These are phyloP conservation scores for Pheosia gnoma DNA, from an alignment of 2,888 invertebrate species.

Conservation along the genomic window DNA sequence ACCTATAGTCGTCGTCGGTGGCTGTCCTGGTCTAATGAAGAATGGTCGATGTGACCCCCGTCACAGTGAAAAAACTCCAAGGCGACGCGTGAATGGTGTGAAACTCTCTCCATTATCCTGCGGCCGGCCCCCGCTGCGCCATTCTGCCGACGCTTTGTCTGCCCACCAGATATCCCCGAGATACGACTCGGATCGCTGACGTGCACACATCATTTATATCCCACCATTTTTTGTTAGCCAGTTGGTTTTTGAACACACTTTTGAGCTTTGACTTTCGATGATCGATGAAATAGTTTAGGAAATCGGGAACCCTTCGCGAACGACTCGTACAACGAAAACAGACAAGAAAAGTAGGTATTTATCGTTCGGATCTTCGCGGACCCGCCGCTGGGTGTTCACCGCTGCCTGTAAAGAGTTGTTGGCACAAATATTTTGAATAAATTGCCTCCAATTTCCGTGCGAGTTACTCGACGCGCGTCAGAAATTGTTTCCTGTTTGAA, in stretches of 20 bases:
- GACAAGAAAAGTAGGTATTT: slow-evolving; percentile 37
- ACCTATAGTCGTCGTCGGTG: slow-evolving; percentile 38
- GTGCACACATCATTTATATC: slow-evolving; percentile 66
- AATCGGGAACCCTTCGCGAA: slow-evolving; percentile 41
- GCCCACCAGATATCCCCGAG: slow-evolving; percentile 50
- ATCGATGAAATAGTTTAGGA: slow-evolving; percentile 54
- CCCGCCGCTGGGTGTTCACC: slow-evolving; percentile 11
- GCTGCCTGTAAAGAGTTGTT: slow-evolving; percentile 42
- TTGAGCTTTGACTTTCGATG: slow-evolving; percentile 53
- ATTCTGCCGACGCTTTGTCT: slow-evolving; percentile 65
- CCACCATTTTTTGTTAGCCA: slow-evolving; percentile 60
- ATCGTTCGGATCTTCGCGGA: slow-evolving; percentile 20
- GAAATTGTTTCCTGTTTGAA: slow-evolving; percentile 61
- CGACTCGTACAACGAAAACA: slow-evolving; percentile 45
- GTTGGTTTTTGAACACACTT: slow-evolving; percentile 53
- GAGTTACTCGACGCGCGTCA: slow-evolving; percentile 50
- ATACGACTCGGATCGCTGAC: slow-evolving; percentile 54
- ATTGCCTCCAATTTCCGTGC: slow-evolving; percentile 57
- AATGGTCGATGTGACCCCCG: slow-evolving; percentile 65
- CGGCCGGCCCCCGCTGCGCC: slow-evolving; percentile 66
- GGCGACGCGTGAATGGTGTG: slow-evolving; percentile 70
- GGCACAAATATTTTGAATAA: slow-evolving; percentile 66
- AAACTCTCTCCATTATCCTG: slow-evolving; percentile 65
- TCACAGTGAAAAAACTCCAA: slow-evolving; percentile 58
- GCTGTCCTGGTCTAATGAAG: slow-evolving; percentile 51